Base-by-base conservation (phyloP, 2,797 vertebrate species). In the Sebastes kiyomatsui region DNA sequence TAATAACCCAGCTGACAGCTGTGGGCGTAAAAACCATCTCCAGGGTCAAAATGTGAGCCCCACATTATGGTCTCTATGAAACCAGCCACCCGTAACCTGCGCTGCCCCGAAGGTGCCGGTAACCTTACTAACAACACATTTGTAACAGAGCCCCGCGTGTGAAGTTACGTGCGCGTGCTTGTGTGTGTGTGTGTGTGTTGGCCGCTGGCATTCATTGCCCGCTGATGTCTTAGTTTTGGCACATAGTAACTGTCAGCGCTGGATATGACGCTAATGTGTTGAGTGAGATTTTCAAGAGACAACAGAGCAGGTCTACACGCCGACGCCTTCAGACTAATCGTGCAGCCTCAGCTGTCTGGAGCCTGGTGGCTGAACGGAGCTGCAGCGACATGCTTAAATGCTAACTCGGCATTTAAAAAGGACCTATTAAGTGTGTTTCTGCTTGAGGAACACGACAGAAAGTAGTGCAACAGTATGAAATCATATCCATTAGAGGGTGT, bases 401-500 rank as follows among this genome's bases (percentile, higher is more conserved):
- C 87, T 66, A 76, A 81, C 42, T 92, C 88, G 85, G 91, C 92
- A 59, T 77, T 84, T 72, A 66, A 80, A 65, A 80, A 30, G 6
- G 28, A 23, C 25, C 66, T 12, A 77, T 84, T 83, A 84, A 42
- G 49, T 61, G 22, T 25, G 33, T 86, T 87, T 88, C 52, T 83
- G 38, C 77, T 27, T 35, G 60, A 33, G 67, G 68, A 52, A 56
- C 5, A 27, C 25, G 72, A 76, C 78, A 82, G 71, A 81, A 90
- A 81, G 60, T 22, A 20, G 66, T 42, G 68, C 70, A 75, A 76
- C 5, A 38, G 70, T 35, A 77, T 87, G 83, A 93, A 84, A 86
- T 88, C 87, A 86, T 75, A 52, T 67, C 77, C 83, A 91, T 93
- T 87, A 90, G 55, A 82, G 76, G 67, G 60, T 68, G 69, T 88